Base-by-base conservation (phyloP, 2,113 vertebrate species). In the Salvelinus sp. region DNA sequence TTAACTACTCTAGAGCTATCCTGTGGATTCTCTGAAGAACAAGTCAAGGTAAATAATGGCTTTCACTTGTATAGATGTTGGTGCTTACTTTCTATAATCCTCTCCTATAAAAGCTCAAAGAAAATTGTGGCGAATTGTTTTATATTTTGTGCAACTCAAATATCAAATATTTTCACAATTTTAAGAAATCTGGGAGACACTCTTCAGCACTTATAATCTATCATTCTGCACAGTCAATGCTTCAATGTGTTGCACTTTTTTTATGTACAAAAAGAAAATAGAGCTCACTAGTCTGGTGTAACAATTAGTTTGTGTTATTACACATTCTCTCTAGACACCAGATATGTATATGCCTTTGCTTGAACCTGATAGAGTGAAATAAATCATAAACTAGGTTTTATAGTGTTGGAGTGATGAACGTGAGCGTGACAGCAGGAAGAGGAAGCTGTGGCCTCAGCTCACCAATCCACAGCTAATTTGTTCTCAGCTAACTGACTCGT, bases 391-490 rank as follows among this genome's bases (percentile, higher is more conserved):
- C 6, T 68, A 14, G 66, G 66, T 38, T 62, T 62, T 62, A 22
- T 62, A 22, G 16, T 30, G 20, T 64, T 13, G 50, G 5, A 64
- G 70, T 28, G 14, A 63, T 25, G 28, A 74, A 63, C 33, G 30
- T 48, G 64, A 62, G n/a, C 54, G 18, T 67, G 63, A 74, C 62
- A 23, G 48, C 66, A 13, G 28, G 75, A 81, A 82, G 69, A n/a
- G 28, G 77, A 81, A 82, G 69, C n/a, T 76, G 70, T 22, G 74
- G 72, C 33, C 54, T n/a, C 27, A 50, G 68, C 66, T 27, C 33
- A 75, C 65, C 65, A 73, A 84, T 33, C 66, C 20, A 28, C 60
- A 1, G 68, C 38, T 82, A 67, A 76, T 72, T 77, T 73, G 66
- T 78, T 67, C 63, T 54, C 50, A 54, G 3, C 13, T 54, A 54